These are phyloP conservation scores for Microcaecilia unicolor DNA, from an alignment of 2,797 vertebrate genomes.

Conservation along the genomic window DNA sequence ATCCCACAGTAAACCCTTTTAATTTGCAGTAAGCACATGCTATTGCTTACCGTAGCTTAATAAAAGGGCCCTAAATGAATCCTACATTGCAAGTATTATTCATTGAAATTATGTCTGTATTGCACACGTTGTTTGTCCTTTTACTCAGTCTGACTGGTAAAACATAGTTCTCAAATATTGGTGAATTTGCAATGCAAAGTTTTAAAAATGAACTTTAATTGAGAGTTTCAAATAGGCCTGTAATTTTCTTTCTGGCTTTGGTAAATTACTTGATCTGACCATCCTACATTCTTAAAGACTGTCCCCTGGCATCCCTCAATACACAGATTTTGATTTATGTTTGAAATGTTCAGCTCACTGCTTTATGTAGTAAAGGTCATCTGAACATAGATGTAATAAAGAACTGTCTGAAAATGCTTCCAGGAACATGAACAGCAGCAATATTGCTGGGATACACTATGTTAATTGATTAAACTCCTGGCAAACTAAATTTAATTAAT, in stretches of 20 bases:
- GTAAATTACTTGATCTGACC: conserved; percentile 26
- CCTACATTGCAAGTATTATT: conserved; percentile 49
- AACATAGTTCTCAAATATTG: no score
- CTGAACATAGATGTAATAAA: conserved; percentile 23
- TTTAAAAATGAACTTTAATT: conserved; percentile 29
- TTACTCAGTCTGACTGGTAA: no score
- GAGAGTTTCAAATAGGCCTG: conserved; percentile 23
- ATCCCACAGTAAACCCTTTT: no score
- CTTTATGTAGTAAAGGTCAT: conserved; percentile 39
- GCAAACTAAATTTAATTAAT: conserved; percentile 33
- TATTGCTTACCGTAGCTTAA: no score
- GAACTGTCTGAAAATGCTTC: conserved; percentile 24
- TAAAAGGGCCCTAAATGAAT: conserved; percentile 35
- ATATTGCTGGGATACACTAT: conserved; percentile 28
- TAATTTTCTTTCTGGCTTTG: conserved; percentile 30
- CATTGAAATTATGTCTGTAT: conserved; percentile 42
- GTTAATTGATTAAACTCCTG: conserved; percentile 31
- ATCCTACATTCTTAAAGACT: conserved; percentile 26
- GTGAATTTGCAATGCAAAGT: not conserved
- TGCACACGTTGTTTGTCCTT: conserved; percentile 9
- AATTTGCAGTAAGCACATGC: no score
- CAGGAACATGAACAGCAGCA: conserved; percentile 17
- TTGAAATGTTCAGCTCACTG: conserved; percentile 27
- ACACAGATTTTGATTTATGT: conserved; percentile 30
- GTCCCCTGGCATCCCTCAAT: conserved; percentile 31